Evolutionary conservation across 2,888 invertebrate genomes (phyloP), one percentile per base, ranked within the genome.

Genomic region (Formica aserva): DNA sequence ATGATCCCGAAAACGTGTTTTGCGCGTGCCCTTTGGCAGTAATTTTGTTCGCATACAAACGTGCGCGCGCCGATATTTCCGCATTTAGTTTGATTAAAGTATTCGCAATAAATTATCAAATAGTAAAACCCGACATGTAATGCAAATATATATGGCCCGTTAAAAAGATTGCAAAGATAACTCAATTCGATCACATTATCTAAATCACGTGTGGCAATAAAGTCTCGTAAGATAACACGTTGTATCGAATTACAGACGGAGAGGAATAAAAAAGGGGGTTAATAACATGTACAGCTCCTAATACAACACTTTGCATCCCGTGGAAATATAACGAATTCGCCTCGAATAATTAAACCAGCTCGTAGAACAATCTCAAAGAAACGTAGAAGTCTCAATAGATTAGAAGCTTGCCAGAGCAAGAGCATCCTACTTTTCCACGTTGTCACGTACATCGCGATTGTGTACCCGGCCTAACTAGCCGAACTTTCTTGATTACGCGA

Each of bases 401-500:
- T 80, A 80, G 72, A 60, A 45, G 72, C 72, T 60, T 26, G 9
- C 35, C 35, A 3, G 18, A 48, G 41, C 41, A 67, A 18, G 45
- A 72, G 45, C 72, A 72, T 80, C 60, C 26, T 41, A 80, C 78
- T 80, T 80, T 80, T 80, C 72, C 45, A 80, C 74, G 78, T 60
- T 80, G 78, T 80, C 78, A 80, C 78, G 78, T 80, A 80, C 72
- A 32, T 60, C 35, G 60, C 72, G 78, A 80, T 80, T 80, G 78
- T 80, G 78, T 80, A 80, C 78, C 72, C 78, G 78, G 78, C 78
- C 78, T 72, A 80, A 80, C 78, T 72, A 80, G 78, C 74, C 78
- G 60, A 80, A 80, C 78, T 80, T 80, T 80, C 78, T 80, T 80
- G 78, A 80, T 80, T 80, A 80, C 78, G 78, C 78, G 78, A 60